Base-by-base conservation (phyloP, 2,797 vertebrate species). In the Molossus alvarezi region DNA sequence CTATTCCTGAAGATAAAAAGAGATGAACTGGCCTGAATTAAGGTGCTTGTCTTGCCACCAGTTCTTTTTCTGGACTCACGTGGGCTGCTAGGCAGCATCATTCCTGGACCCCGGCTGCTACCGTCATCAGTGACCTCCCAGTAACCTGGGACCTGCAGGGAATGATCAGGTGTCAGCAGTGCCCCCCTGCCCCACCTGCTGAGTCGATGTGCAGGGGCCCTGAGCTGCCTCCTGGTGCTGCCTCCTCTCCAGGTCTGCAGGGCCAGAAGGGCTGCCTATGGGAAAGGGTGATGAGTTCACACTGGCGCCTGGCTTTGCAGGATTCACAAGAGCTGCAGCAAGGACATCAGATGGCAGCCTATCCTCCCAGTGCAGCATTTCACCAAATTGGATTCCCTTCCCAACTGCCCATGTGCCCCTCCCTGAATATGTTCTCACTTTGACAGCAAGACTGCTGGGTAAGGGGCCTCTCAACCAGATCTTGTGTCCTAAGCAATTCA, bases 401-500 rank as follows among this genome's bases (percentile, higher is more conserved):
- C 27, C 18, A 4, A 10, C 55, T 2, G 5, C 58, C 53, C 5
- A 0, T 1, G 0, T 6, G 17, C 13, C 48, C 67, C 51, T 92
- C 23, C 79, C 51, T 45, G 45, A 77, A 33, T 75, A 65, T 21
- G 0, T 85, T 85, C 87, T 95, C 45, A 20, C 79, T 92, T 57
- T 64, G 57, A 86, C 65, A 64, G 80, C 15, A 13, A 71, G 79
- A 37, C 8, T 51, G 84, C 92, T 53, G 48, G 18, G 23, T 45
- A 17, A 69, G 64, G 33, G 2, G 0, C 77, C 76, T 80, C 72
- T 91, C 48, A 48, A 87, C 72, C 64, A 48, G 12, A 27, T 75
- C 92, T 73, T 86, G 75, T 84, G 83, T 81, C 83, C 57, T 62
- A 20, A 90, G 17, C 62, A 53, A 71, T 53, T 85, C 69, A 4